Percentiles rank a stretch among this genome's conserved stretches.
phyloP scores from a whole-genome alignment of 2,797 vertebrate species.

The Triplophysa yarkandensis region DNA sequence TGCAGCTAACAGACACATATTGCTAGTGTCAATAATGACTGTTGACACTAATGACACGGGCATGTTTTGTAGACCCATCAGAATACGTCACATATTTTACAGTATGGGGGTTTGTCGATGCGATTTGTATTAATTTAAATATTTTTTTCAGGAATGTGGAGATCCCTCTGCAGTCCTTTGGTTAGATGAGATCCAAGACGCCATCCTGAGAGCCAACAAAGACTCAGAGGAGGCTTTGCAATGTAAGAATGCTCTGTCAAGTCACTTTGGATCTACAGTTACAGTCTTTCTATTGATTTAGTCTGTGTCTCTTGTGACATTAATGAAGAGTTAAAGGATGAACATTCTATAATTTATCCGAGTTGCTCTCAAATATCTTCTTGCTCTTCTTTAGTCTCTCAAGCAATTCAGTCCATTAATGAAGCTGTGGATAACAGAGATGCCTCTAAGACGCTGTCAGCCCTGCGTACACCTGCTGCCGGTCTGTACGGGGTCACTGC shows the following conservation, averaged over 20 bases:
- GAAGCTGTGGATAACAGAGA: constrained; percentile 85
- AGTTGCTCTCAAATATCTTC: constrained; percentile 1
- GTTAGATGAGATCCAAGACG: constrained; percentile 97
- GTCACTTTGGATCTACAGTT: not conserved
- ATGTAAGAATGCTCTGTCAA: constrained; percentile 75
- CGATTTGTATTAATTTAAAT: not conserved
- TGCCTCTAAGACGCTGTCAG: constrained; percentile 77
- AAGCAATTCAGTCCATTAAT: constrained; percentile 89
- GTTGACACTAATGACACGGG: not conserved
- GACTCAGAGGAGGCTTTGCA: constrained; percentile 87
- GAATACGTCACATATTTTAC: not conserved
- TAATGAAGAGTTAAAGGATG: not conserved
- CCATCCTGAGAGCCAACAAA: constrained; percentile 86
- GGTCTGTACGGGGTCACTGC: constrained; percentile 93
- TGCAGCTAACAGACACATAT: not conserved
- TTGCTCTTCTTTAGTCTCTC: constrained; percentile 76
- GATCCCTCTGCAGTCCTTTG: constrained; percentile 96
- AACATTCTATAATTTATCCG: not conserved
- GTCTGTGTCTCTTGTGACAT: not conserved
- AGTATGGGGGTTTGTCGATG: not conserved
- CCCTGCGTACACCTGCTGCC: constrained; percentile 82
- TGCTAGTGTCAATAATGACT: not conserved
- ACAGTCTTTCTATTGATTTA: not conserved
- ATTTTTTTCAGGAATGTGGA: constrained; percentile 82
- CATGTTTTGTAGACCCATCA: not conserved